Evolutionary conservation across 1,140 invertebrate species (phyloP).

Genomic region (Euura saliciscinereae): DNA sequence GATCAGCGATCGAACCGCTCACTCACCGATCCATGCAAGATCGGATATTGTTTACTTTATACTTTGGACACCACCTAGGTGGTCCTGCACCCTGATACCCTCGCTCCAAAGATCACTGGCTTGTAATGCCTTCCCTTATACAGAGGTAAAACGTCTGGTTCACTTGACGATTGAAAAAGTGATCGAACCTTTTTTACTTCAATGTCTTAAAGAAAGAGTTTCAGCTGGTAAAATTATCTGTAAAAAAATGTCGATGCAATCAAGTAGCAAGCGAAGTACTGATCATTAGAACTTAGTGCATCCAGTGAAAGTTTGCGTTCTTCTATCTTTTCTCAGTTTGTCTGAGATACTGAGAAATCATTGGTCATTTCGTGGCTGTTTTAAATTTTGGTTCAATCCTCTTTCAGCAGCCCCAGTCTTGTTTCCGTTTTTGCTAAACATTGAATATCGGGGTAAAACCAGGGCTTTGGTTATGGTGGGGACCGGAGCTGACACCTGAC

Average conservation of each 20-base stretch:
- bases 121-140: conserved; percentile 58
- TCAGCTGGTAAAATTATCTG: too few species aligned
- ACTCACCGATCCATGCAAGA: conserved; percentile 31
- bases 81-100: conserved; percentile 49
- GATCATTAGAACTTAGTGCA: too few species aligned
- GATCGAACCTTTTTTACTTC: not conserved
- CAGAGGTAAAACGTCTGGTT: not conserved
- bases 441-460: conserved; percentile 23
- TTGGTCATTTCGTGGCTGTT: not conserved
- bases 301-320: too few species aligned
- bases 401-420: not conserved
- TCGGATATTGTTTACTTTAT: conserved; percentile 51
- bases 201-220: too few species aligned
- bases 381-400: not conserved
- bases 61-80: conserved; percentile 55
- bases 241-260: too few species aligned
- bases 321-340: too few species aligned
- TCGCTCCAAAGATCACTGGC: conserved; percentile 52
- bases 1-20: conserved; percentile 42
- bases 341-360: too few species aligned
- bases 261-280: too few species aligned
- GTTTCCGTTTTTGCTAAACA: conserved; percentile 19
- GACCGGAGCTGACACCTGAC: conserved; percentile 41
- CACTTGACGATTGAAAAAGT: not conserved
- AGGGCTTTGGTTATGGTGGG: conserved; percentile 19